Evolutionary conservation across 23 tunicate species (phyloP).

Genomic region (Trididemnum miniatum): DNA sequence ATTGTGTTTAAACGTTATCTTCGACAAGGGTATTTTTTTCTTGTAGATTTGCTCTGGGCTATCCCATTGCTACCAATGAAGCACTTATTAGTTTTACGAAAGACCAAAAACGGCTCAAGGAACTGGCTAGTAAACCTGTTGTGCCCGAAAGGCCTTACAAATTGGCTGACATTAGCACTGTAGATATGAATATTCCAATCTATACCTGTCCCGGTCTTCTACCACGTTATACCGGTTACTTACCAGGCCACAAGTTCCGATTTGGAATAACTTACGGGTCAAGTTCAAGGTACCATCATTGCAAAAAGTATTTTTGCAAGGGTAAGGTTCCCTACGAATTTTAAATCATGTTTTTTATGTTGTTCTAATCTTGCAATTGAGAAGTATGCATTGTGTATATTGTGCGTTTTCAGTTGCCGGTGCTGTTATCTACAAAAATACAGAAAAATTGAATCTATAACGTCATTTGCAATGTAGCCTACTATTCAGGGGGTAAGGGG

Average conservation of each 20-base stretch:
- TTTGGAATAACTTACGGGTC: conserved; percentile 84
- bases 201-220: conserved; percentile 72
- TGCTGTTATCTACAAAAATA: no score
- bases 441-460: no score
- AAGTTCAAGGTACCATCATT: conserved; percentile 73
- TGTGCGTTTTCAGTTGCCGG: no score
- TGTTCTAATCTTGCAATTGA: no score
- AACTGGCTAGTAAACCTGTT: conserved; percentile 12
- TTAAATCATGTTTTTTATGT: no score
- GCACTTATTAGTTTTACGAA: conserved; percentile 66
- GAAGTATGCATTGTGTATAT: no score
- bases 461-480: no score
- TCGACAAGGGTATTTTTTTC: not conserved
- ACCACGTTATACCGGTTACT: conserved; percentile 91
- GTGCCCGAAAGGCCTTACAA: not conserved
- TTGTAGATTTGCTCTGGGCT: conserved; percentile 76
- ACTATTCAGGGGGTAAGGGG: no score
- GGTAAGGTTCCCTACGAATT: not conserved
- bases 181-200: conserved; percentile 27
- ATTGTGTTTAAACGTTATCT: no score
- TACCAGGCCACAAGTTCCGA: conserved; percentile 93
- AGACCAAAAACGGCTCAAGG: conserved; percentile 35
- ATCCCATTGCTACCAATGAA: conserved; percentile 71
- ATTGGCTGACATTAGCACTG: not conserved
- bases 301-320: not conserved